Conservation (phyloP, 1,140 invertebrate genomes). For the Aleiodes sp. region DNA sequence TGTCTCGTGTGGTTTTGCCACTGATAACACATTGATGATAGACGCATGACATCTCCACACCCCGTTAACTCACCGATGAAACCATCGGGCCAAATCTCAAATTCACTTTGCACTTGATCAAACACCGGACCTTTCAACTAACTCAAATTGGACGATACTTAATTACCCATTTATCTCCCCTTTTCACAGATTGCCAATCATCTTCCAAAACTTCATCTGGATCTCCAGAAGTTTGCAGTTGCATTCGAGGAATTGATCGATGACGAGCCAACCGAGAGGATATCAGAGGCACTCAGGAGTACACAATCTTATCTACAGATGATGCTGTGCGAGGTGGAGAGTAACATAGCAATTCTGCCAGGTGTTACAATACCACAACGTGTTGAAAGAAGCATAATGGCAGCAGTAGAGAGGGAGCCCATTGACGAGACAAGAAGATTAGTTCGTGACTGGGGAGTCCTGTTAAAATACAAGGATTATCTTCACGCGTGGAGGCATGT, state of each 20-base stretch:
- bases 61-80: not conserved
- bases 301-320: slow-evolving; percentile 53
- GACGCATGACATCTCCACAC: slow-evolving; percentile 11
- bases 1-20: slow-evolving; percentile 36
- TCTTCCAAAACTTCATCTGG: slow-evolving; percentile 58
- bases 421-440: slow-evolving; percentile 57
- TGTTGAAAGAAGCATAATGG: slow-evolving; percentile 60
- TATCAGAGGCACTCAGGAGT: slow-evolving; percentile 44
- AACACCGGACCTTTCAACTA: not conserved
- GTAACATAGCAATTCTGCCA: slow-evolving; percentile 48
- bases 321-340: slow-evolving; percentile 64
- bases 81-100: not conserved
- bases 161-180: slow-evolving; percentile 7
- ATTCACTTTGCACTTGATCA: not conserved
- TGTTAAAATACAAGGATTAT: slow-evolving; percentile 64
- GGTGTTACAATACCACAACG: slow-evolving; percentile 47
- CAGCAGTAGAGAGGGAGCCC: slow-evolving; percentile 50
- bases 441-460: slow-evolving; percentile 62
- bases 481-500: slow-evolving; percentile 60
- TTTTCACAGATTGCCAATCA: slow-evolving; percentile 55
- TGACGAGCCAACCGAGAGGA: slow-evolving; percentile 48
- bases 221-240: slow-evolving; percentile 64
- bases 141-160: not conserved
- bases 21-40: slow-evolving; percentile 47
- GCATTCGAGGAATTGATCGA: slow-evolving; percentile 60